Evolutionary conservation across 2,888 invertebrate genomes (phyloP).

Genomic region (Teinopalpus imperialis): DNA sequence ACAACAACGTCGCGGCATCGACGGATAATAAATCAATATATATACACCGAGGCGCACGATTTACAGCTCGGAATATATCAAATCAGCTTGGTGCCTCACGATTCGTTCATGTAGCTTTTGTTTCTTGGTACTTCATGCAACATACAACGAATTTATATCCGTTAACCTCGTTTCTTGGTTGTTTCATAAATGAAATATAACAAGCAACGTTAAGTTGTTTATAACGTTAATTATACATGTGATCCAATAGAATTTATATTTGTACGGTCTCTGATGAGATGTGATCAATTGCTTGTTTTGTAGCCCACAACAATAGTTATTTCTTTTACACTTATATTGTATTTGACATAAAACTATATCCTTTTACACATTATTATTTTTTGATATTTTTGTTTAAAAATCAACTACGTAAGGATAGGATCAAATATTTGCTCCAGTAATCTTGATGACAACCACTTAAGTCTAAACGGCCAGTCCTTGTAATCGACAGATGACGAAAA

Average conservation of each 20-base stretch:
- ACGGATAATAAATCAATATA: conserved; percentile 65
- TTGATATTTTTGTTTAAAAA: too few relatives aligned
- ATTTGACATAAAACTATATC: too few relatives aligned
- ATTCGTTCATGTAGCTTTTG: conserved; percentile 59
- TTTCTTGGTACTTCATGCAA: conserved; percentile 47
- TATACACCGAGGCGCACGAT: conserved; percentile 63
- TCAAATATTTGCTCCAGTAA: too few relatives aligned
- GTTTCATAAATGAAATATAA: conserved; percentile 30
- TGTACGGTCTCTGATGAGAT: too few relatives aligned
- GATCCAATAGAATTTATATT: neutral
- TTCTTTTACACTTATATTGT: too few relatives aligned
- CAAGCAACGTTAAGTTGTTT: conserved; percentile 26
- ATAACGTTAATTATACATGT: neutral
- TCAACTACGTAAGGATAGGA: too few relatives aligned
- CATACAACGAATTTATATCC: conserved; percentile 51
- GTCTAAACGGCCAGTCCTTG: too few relatives aligned
- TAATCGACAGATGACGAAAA: too few relatives aligned
- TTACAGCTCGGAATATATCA: conserved; percentile 69
- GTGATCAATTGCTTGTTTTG: too few relatives aligned
- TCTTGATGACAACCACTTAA: too few relatives aligned
- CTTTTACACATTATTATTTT: too few relatives aligned
- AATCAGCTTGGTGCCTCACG: conserved; percentile 80
- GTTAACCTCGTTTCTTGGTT: conserved; percentile 55
- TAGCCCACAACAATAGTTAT: too few relatives aligned
- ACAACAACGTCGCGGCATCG: conserved; percentile 37